Conservation (phyloP, 2,113 vertebrate genomes). For the Nothocercus julius region DNA sequence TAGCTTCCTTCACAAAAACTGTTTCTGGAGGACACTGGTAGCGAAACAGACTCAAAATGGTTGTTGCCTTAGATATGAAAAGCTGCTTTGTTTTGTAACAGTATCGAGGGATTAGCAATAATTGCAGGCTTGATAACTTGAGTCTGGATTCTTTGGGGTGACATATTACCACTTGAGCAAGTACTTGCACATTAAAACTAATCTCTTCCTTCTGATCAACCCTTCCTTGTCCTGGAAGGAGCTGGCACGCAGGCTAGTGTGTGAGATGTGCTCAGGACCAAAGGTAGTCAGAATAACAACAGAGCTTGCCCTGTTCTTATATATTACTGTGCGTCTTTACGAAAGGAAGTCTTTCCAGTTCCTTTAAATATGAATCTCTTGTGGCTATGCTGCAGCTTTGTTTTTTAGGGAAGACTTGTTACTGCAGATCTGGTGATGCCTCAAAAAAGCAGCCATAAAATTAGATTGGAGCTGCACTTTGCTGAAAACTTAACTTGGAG, state of each 20-base stretch:
- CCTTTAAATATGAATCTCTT: background rate
- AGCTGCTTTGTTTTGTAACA: background rate
- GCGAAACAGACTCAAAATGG: background rate
- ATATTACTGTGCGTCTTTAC: fast-evolving
- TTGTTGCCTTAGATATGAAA: background rate
- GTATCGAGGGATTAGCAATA: background rate
- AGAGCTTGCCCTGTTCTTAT: background rate
- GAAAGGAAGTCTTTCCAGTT: background rate
- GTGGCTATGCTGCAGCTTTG: background rate
- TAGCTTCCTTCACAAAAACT: background rate
- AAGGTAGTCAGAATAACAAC: background rate
- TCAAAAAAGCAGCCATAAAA: background rate
- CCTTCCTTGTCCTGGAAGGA: background rate
- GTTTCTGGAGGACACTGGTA: background rate
- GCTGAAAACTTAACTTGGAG: background rate
- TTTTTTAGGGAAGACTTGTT: background rate
- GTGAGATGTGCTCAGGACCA: too few relatives aligned
- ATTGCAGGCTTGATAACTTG: background rate
- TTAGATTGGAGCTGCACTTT: background rate
- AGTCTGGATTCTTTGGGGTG: background rate
- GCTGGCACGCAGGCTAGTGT: background rate
- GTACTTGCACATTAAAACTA: background rate
- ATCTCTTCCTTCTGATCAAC: background rate
- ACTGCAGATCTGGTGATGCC: background rate
- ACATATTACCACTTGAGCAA: background rate